Conservation (phyloP, 2,113 vertebrate genomes). For the Clarias magur region DNA sequence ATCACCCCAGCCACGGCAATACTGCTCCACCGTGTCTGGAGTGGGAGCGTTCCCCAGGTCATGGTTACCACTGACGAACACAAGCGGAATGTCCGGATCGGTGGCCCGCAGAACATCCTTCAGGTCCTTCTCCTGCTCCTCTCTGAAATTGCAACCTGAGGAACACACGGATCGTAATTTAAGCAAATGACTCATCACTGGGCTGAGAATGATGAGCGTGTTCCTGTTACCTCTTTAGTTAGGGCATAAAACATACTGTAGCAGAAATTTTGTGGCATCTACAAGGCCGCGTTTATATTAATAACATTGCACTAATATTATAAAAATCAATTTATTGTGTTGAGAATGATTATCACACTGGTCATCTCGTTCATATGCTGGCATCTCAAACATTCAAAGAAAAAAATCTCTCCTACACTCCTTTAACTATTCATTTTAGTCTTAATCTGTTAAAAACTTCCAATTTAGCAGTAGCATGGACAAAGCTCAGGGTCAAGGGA, state of each 20-base stretch:
- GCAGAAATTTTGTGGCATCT: background rate
- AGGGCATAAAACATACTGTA: background rate
- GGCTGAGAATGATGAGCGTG: background rate
- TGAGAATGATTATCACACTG: background rate
- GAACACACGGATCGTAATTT: background rate
- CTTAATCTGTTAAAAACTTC: background rate
- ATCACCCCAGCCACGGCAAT: constrained; percentile 84
- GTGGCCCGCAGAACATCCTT: constrained; percentile 76
- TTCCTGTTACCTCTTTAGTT: background rate
- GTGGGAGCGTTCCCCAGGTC: constrained; percentile 90
- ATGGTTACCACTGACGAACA: constrained; percentile 95
- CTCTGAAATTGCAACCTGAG: constrained; percentile 78
- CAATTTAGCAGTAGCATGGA: background rate
- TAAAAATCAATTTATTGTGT: background rate
- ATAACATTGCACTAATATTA: background rate
- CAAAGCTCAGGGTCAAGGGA: background rate
- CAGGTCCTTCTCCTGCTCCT: constrained; percentile 83
- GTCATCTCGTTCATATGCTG: background rate
- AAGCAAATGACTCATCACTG: background rate
- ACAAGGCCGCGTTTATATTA: background rate
- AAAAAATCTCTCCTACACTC: background rate
- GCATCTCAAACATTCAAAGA: background rate
- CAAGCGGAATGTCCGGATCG: constrained; percentile 80
- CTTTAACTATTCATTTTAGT: background rate
- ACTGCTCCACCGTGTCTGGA: constrained; percentile 74